Percentiles rank a stretch among this genome's conserved stretches.
phyloP scores from a whole-genome alignment of 2,113 vertebrate species.

The Corynorhinus townsendii region DNA sequence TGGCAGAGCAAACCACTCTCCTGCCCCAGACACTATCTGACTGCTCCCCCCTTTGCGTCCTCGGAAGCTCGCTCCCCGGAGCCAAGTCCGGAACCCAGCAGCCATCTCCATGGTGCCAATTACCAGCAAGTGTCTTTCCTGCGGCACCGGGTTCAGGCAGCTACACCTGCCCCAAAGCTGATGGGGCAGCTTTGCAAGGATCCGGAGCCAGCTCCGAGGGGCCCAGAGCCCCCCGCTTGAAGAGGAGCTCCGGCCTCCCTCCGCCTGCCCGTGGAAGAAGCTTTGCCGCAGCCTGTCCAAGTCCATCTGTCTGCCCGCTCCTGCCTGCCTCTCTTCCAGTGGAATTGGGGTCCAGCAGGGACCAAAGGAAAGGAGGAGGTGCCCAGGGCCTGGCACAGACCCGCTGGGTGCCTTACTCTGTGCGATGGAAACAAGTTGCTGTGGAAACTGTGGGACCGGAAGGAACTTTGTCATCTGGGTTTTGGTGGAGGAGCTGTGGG shows the following conservation, averaged over 20 bases:
- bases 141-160: conserved; percentile 82
- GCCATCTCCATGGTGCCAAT: conserved; percentile 87
- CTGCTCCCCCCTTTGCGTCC: conserved; percentile 41
- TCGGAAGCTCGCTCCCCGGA: conserved; percentile 67
- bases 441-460: background rate
- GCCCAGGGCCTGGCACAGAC: background rate
- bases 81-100: conserved; percentile 69
- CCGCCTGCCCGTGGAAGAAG: conserved; percentile 62
- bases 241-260: conserved; percentile 72
- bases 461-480: background rate
- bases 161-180: conserved; percentile 70
- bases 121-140: conserved; percentile 96
- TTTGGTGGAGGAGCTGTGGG: background rate
- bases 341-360: conserved; percentile 15
- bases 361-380: conserved; percentile 5
- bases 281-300: conserved; percentile 60
- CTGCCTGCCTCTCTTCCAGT: conserved; percentile 43
- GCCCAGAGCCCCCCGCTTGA: conserved; percentile 57
- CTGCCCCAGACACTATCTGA: background rate
- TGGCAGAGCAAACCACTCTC: conserved; percentile 34
- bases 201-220: conserved; percentile 72
- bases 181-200: conserved; percentile 70
- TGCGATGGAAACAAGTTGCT: background rate
- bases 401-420: background rate
- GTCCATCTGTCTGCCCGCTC: conserved; percentile 56